Evolutionary conservation across 2,888 invertebrate genomes (phyloP).

Genomic region (Drosophila dives): DNA sequence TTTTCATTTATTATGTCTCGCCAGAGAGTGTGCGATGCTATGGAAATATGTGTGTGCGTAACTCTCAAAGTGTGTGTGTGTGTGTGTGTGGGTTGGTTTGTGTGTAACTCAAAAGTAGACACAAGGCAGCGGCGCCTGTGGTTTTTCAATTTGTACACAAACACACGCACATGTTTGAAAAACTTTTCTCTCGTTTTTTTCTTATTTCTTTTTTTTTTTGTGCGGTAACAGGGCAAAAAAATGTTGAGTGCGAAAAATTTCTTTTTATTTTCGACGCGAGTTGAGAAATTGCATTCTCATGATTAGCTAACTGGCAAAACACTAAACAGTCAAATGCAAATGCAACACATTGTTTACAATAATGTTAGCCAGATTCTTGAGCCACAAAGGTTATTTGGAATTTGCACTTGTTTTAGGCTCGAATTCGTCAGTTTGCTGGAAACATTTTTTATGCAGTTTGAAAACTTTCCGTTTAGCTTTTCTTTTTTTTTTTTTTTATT

Average conservation of each 20-base stretch:
- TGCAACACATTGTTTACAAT: constrained; percentile 48
- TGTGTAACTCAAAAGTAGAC: constrained; percentile 36
- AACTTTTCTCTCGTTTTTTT: constrained; percentile 36
- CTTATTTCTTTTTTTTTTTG: constrained; percentile 28
- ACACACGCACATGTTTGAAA: constrained; percentile 28
- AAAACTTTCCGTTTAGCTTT: constrained; percentile 3
- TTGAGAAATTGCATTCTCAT: constrained; percentile 41
- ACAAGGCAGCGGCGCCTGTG: constrained; percentile 57
- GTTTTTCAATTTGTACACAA: constrained; percentile 50
- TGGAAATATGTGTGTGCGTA: constrained; percentile 70
- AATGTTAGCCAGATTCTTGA: constrained; percentile 2
- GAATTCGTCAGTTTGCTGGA: not conserved
- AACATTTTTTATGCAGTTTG: constrained; percentile 10
- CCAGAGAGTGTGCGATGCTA: constrained; percentile 65
- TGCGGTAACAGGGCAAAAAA: constrained; percentile 62
- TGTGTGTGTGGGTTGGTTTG: constrained; percentile 9
- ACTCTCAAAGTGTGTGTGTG: constrained; percentile 3
- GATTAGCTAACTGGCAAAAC: constrained; percentile 60
- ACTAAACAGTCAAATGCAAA: constrained; percentile 13
- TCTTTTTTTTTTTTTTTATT: constrained; percentile 1
- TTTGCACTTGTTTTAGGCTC: not conserved
- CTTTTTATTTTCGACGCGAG: constrained; percentile 30
- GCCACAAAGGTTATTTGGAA: constrained; percentile 16
- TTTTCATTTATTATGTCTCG: constrained; percentile 69
- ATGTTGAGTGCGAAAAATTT: constrained; percentile 50